A percentile compares a stretch with the other conserved stretches of the same genome.
These are phyloP conservation scores for Dichetophora obliterata DNA, from an alignment of 2,888 invertebrate genomes.

Conservation along the genomic window DNA sequence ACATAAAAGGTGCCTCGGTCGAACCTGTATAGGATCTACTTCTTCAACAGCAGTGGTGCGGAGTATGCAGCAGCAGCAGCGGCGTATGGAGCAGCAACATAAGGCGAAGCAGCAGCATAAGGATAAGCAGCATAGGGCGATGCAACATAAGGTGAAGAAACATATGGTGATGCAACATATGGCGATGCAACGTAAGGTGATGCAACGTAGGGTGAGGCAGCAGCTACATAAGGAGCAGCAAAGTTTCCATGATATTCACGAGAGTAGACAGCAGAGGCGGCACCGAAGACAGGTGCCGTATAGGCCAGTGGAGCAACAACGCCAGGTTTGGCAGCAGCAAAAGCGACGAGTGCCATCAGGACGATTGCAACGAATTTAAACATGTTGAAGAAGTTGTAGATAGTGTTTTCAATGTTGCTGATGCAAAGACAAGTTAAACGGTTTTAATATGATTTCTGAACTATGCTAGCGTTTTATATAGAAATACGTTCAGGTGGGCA, in stretches of 20 bases:
- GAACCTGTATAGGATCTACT: conserved; percentile 50
- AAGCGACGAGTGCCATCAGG: conserved; percentile 60
- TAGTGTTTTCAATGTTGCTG: conserved; percentile 47
- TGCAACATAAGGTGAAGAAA: conserved; percentile 48
- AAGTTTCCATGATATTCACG: conserved; percentile 72
- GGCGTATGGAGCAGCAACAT: conserved; percentile 43
- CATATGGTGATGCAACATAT: conserved; percentile 44
- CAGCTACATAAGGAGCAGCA: conserved; percentile 61
- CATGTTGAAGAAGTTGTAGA: conserved; percentile 47
- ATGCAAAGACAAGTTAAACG: conserved; percentile 55
- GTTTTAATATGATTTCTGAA: conserved; percentile 51
- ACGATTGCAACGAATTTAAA: conserved; percentile 55
- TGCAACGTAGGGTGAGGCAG: conserved; percentile 53
- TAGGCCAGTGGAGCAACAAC: conserved; percentile 64
- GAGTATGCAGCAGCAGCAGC: conserved; percentile 42
- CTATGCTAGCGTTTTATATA: conserved; percentile 54
- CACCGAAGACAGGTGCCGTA: conserved; percentile 55
- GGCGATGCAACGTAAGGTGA: conserved; percentile 49
- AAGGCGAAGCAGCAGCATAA: conserved; percentile 51
- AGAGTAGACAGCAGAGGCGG: conserved; percentile 60
- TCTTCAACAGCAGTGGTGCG: conserved; percentile 58
- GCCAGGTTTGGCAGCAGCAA: conserved; percentile 64
- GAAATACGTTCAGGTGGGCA: conserved; percentile 21
- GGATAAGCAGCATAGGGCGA: conserved; percentile 47
- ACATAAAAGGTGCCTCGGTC: neutral